Evolutionary conservation across 1,140 invertebrate genomes (phyloP), one percentile per base, ranked within the genome.

Genomic region (Pseudomyrmex pallidus): DNA sequence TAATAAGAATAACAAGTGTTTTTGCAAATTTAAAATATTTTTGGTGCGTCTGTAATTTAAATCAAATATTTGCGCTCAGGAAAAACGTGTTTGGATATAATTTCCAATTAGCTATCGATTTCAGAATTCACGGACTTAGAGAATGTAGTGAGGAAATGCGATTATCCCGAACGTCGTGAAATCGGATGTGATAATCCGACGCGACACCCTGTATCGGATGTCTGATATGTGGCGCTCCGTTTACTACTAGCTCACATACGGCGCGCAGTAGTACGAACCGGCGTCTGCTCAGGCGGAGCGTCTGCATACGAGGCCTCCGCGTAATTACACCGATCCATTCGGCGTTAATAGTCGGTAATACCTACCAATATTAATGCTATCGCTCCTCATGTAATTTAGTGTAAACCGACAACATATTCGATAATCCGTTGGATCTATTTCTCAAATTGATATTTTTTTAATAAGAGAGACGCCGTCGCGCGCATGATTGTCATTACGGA

Each of bases 291-390:
- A 52, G 72, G 25, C 86, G 5, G 35, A 63, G 20, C 82, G 74
- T 72, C 72, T 83, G 64, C 64, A 61, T 48, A 59, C 74, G 85
- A 87, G 61, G 64, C 74, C 70, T 62, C 5, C 35, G 74, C 66
- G 87, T 83, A 88, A 88, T 88, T 88, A 78, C 83, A 54, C 57
- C 86, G 86, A 87, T 85, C 87, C 25, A 83, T 87, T 87, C 77
- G 77, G 76, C 83, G 73, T 88, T 88, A 88, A 88, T 88, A 88
- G 85, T 85, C 66, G 72, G 76, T 88, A 88, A 88, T 88, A 77
- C 73, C 77, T 74, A 77, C 83, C 83, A 62, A 83, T 88, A 87
- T 88, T 87, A 87, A 87, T 86, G 61, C 86, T 82, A 52, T 48
- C 25, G 22, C 46, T 61, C 61, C 61, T 85, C 54, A 20, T 54